phyloP scores from a whole-genome alignment of 2,797 vertebrate genomes.

The Merluccius polli region DNA sequence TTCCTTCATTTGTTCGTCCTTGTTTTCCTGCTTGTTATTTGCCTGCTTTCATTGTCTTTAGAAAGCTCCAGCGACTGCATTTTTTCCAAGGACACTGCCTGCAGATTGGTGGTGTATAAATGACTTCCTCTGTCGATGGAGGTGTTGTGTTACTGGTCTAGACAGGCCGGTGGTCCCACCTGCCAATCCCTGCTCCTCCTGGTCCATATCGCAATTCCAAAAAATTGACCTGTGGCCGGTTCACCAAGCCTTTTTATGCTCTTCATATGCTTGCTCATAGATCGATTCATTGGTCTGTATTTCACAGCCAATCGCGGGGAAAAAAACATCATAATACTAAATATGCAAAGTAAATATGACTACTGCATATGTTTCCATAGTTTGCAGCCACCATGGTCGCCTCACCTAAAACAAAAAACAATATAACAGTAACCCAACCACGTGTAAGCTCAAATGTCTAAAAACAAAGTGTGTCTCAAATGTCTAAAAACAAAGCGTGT shows the following conservation, averaged over 20 bases:
- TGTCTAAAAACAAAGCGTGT: background rate
- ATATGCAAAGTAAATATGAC: background rate
- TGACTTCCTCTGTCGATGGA: slow-evolving; percentile 37
- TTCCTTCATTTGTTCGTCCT: background rate
- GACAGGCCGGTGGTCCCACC: slow-evolving; percentile 3
- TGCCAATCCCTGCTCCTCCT: background rate
- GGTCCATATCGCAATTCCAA: background rate
- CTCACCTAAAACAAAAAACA: background rate
- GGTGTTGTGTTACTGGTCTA: slow-evolving; percentile 28
- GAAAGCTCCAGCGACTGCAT: background rate
- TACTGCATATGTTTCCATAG: background rate
- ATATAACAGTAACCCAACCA: background rate
- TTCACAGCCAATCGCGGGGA: background rate
- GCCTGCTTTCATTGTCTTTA: background rate
- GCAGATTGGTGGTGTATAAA: slow-evolving; percentile 28
- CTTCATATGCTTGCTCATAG: background rate
- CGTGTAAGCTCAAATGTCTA: background rate
- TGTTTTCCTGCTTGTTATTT: background rate
- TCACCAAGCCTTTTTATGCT: background rate
- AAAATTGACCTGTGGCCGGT: background rate
- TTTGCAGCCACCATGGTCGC: background rate
- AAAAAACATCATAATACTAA: background rate
- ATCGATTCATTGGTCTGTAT: background rate
- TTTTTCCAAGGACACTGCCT: background rate
- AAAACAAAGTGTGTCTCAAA: background rate